These are phyloP conservation scores for Brachypodius melanocephalos DNA, from an alignment of 2,113 vertebrate species.

Conservation along the genomic window DNA sequence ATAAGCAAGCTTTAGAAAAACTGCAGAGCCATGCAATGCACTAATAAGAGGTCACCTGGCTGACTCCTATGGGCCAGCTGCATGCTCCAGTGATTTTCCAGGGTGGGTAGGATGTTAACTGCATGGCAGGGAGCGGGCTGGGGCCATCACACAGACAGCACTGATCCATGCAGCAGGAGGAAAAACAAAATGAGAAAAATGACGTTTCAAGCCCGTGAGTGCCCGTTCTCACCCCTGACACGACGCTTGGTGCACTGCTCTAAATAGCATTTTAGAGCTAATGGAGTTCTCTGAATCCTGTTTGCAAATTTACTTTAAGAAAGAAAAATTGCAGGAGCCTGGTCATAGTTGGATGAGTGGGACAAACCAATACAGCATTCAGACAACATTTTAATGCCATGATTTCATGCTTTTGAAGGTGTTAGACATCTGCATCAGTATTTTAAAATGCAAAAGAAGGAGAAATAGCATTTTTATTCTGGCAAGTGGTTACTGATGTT, in stretches of 20 bases:
- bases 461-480: neutral
- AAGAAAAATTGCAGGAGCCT: neutral
- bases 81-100: neutral
- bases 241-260: neutral
- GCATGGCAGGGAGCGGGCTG: neutral
- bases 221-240: neutral
- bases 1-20: neutral
- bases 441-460: neutral
- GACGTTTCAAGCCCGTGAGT: neutral
- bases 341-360: neutral
- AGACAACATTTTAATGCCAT: neutral
- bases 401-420: slow-evolving; percentile 2
- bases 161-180: neutral
- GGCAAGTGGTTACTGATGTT: neutral
- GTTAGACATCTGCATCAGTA: neutral
- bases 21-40: neutral
- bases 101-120: neutral
- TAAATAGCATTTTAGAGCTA: neutral
- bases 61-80: neutral
- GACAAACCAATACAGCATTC: neutral
- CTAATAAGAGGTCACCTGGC: neutral
- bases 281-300: neutral
- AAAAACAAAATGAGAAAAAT: slow-evolving; percentile 24
- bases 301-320: slow-evolving; percentile 3
- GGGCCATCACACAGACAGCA: neutral